A percentile compares a stretch with the other conserved stretches of the same genome.
Conservation (phyloP, 2,888 invertebrate genomes). For the Vanessa cardui region DNA sequence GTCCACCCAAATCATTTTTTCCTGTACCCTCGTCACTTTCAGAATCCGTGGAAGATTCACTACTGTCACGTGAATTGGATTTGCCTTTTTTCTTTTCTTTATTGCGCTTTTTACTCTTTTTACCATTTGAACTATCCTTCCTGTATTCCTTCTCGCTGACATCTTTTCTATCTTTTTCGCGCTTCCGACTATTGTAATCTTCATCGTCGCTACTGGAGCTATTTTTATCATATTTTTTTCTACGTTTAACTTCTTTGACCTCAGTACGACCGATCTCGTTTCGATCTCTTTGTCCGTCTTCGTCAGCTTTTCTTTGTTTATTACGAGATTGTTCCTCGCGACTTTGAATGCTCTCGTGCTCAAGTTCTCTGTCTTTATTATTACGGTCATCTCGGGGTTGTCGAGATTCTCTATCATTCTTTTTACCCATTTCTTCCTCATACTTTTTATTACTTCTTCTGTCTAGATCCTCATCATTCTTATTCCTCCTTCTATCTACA, state of each 20-base stretch:
- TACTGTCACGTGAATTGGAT: constrained; percentile 24
- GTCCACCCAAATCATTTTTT: constrained; percentile 35
- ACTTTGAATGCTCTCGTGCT: not conserved
- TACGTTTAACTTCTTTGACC: constrained; percentile 11
- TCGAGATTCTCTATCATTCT: constrained; percentile 8
- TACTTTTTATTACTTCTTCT: constrained; percentile 24
- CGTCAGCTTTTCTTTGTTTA: constrained; percentile 9
- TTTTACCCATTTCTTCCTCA: constrained; percentile 23
- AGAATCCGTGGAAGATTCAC: not conserved
- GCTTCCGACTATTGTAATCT: not conserved
- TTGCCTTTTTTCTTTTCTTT: constrained; percentile 41
- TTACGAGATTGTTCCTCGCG: constrained; percentile 10
- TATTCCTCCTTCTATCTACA: not conserved
- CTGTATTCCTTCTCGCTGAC: not conserved
- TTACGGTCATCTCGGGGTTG: not conserved
- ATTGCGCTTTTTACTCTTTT: constrained; percentile 19
- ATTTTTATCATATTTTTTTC: constrained; percentile 21
- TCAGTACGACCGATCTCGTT: not conserved
- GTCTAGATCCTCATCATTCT: constrained; percentile 33
- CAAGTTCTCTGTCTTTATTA: constrained; percentile 6
- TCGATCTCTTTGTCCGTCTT: constrained; percentile 10
- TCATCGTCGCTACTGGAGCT: constrained; percentile 21
- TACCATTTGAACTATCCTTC: constrained; percentile 3
- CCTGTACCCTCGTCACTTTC: constrained; percentile 5
- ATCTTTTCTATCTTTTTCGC: constrained; percentile 16